Evolutionary conservation across 2,888 invertebrate genomes (phyloP), one percentile per base, ranked within the genome.

Genomic region (Sinhomidia bicolor): DNA sequence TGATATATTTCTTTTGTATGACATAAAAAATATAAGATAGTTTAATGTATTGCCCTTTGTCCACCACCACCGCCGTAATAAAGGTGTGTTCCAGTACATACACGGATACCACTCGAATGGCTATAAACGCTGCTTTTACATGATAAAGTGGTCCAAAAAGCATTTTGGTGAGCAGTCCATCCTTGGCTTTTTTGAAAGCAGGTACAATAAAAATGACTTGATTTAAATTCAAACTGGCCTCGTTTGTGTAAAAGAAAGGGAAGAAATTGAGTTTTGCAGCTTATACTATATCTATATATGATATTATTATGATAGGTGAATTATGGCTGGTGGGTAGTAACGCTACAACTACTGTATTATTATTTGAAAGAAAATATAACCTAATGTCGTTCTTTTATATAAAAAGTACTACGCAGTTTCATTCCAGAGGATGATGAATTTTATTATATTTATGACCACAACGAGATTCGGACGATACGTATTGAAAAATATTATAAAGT

Each of bases 141-240:
- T 65, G 65, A 65, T 36, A 65, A 36, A 36, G 36, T 36, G n/a
- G 29, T 36, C 32, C n/a, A 36, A 62, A 3, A 54, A 65, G 29
- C 65, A 32, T 65, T 65, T 36, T 36, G 5, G 6, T 79, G 57
- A 79, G 57, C 57, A n/a, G 54, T n/a, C 57, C 57, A 20, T 57
- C 29, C n/a, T 32, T 23, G 3, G 0, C 36, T 79, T 17, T 6
- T 17, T n/a, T 6, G 76, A 51, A 54, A 65, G 36, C n/a, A 32
- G 23, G 60, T 51, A 54, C 57, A 79, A 79, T 54, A 79, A 57
- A 79, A 57, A 23, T 76, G 76, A 60, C 60, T 47, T 79, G 54
- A 57, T 57, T 79, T 54, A 36, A 79, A 79, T 79, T 79, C 78
- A 79, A 57, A 57, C 20, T 36, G 51, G 32, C 7, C 26, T 44